Percentiles rank a stretch among this genome's conserved stretches.
Evolutionary conservation across 1,140 invertebrate genomes (phyloP).

Genomic region (Agrypnia vestita): DNA sequence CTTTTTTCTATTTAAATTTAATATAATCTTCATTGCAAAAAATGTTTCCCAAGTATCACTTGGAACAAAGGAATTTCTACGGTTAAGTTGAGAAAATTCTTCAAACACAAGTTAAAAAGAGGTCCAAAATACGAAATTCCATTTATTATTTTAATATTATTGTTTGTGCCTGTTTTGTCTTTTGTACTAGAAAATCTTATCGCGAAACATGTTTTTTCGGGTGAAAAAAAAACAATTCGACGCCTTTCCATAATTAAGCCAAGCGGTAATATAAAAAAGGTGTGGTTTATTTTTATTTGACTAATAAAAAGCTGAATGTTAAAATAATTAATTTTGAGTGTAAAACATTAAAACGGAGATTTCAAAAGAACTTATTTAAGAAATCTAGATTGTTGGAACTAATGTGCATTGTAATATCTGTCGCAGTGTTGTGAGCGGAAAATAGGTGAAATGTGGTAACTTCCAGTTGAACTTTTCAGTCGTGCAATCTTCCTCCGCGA

Average conservation of each 20-base stretch:
- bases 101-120: not conserved
- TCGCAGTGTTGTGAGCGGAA: too few species aligned
- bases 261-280: conserved; percentile 2
- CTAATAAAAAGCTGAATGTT: not conserved
- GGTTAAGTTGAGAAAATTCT: not conserved
- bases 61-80: not conserved
- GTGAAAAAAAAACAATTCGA: conserved; percentile 2
- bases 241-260: conserved; percentile 18
- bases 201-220: not conserved
- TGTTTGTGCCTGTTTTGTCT: conserved; percentile 4
- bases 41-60: not conserved
- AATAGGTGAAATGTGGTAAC: too few species aligned
- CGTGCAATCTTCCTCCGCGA: too few species aligned
- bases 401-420: too few species aligned
- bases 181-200: conserved; percentile 18
- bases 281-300: not conserved
- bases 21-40: too few species aligned
- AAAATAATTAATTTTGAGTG: conserved; percentile 29
- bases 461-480: too few species aligned
- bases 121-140: not conserved
- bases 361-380: too few species aligned
- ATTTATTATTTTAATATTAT: not conserved
- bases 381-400: not conserved
- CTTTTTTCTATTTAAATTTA: too few species aligned
- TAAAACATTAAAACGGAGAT: not conserved